Percentiles rank a stretch among this genome's conserved stretches.
These are phyloP conservation scores for Drosophila prostipennis DNA, from an alignment of 2,888 invertebrate genomes.

Conservation along the genomic window DNA sequence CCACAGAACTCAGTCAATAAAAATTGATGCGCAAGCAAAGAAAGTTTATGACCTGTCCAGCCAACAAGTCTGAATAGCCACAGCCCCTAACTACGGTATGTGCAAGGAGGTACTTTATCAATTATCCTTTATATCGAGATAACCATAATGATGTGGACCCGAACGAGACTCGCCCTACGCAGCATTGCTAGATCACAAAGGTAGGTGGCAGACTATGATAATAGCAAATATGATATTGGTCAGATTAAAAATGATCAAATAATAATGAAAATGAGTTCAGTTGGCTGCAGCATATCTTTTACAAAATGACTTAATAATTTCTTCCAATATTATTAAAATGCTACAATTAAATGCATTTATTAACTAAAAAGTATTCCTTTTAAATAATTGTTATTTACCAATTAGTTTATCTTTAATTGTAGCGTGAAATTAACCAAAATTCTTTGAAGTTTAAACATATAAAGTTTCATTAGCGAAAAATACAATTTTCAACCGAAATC, in stretches of 20 bases:
- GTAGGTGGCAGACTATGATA: background rate
- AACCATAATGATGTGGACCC: slow-evolving; percentile 15
- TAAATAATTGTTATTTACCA: background rate
- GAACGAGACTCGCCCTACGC: slow-evolving; percentile 11
- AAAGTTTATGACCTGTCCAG: slow-evolving; percentile 38
- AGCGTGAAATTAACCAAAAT: background rate
- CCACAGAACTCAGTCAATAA: slow-evolving; percentile 45
- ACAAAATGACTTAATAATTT: no score
- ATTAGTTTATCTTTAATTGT: background rate
- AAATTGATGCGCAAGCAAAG: slow-evolving; percentile 65
- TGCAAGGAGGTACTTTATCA: slow-evolving; percentile 35
- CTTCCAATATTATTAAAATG: no score
- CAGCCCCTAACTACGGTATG: slow-evolving; percentile 34
- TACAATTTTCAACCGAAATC: background rate
- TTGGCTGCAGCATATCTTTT: no score
- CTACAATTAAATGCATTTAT: no score
- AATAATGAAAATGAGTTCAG: no score
- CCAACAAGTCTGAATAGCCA: background rate
- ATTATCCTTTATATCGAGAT: background rate
- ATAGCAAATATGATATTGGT: no score
- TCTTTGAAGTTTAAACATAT: background rate
- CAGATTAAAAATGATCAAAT: no score
- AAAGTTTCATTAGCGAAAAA: background rate
- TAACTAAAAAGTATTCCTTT: background rate
- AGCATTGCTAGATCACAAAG: slow-evolving; percentile 35